Conservation (phyloP, 1,140 invertebrate species). For the Pseudomyrmex cubaensis region DNA sequence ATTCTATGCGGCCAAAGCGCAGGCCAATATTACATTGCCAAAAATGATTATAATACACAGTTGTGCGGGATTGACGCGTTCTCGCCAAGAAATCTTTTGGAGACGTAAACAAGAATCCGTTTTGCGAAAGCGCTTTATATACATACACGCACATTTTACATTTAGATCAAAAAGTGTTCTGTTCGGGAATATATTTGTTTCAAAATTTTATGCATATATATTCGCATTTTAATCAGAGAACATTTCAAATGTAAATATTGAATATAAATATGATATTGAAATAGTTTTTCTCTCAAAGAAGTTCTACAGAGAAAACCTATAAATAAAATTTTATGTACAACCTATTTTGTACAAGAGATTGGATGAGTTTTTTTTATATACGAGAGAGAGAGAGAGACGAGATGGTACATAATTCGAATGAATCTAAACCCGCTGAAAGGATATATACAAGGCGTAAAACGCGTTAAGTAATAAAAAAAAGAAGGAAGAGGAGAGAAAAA, state of each 20-base stretch:
- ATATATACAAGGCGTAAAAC: constrained; percentile 26
- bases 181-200: no score
- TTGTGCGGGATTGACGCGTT: constrained; percentile 1
- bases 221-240: no score
- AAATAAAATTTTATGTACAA: no score
- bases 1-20: neutral
- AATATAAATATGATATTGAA: no score
- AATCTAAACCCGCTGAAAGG: neutral
- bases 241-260: no score
- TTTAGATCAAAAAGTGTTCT: no score
- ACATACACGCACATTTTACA: no score
- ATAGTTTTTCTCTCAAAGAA: no score
- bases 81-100: constrained; percentile 32
- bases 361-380: no score
- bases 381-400: neutral
- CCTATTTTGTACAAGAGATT: no score
- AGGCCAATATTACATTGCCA: constrained; percentile 50
- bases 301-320: no score
- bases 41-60: constrained; percentile 52
- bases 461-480: neutral
- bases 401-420: constrained; percentile 19
- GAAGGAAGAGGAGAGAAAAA: neutral
- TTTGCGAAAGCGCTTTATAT: neutral
- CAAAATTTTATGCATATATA: no score
- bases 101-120: neutral